A percentile compares a stretch with the other conserved stretches of the same genome.
phyloP scores from a whole-genome alignment of 2,888 invertebrate species.

The Hirtodrosophila trivittata region DNA sequence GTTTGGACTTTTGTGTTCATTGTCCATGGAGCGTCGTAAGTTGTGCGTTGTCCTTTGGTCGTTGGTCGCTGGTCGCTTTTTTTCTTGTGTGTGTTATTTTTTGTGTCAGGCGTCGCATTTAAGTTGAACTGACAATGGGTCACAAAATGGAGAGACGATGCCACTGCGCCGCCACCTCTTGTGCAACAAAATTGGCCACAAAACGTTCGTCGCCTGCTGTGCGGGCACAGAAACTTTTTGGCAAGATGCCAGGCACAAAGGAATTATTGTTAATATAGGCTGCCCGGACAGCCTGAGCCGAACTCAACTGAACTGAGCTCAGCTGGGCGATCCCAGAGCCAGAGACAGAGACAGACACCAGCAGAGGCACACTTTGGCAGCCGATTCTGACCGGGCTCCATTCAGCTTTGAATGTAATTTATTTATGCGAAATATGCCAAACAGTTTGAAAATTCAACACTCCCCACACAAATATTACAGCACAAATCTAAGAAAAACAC shows the following conservation, averaged over 20 bases:
- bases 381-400: slow-evolving; percentile 21
- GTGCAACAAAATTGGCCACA: slow-evolving; percentile 69
- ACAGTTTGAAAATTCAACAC: slow-evolving; percentile 56
- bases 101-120: slow-evolving; percentile 64
- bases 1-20: slow-evolving; percentile 26
- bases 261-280: slow-evolving; percentile 76
- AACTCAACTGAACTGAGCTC: slow-evolving; percentile 4
- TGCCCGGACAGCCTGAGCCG: slow-evolving; percentile 36
- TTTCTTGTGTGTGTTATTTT: slow-evolving; percentile 18
- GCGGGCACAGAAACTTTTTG: slow-evolving; percentile 60
- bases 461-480: slow-evolving; percentile 6
- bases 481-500: neutral
- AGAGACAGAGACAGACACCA: neutral
- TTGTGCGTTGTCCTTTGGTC: slow-evolving; percentile 33
- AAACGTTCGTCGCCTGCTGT: slow-evolving; percentile 74
- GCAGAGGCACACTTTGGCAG: slow-evolving; percentile 23
- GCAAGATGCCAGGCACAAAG: slow-evolving; percentile 69
- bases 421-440: slow-evolving; percentile 69
- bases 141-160: slow-evolving; percentile 50
- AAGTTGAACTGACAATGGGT: slow-evolving; percentile 66
- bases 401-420: slow-evolving; percentile 59
- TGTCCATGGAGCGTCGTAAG: slow-evolving; percentile 46
- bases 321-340: neutral
- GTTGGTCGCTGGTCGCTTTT: neutral
- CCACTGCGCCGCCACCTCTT: slow-evolving; percentile 31